Percentiles rank a stretch among this genome's conserved stretches.
phyloP scores from a whole-genome alignment of 2,113 vertebrate genomes.

The Takifugu flavidus region DNA sequence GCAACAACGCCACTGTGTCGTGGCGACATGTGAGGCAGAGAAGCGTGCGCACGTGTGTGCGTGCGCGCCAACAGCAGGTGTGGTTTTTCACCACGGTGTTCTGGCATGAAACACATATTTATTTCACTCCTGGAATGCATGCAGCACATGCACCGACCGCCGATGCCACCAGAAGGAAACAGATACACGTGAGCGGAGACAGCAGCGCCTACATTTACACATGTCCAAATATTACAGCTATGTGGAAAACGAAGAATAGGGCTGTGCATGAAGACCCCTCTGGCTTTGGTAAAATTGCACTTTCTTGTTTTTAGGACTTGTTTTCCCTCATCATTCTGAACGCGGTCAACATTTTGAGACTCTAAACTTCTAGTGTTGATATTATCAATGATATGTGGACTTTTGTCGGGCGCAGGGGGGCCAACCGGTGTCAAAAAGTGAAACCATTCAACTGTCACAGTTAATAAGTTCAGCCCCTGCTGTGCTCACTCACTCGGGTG shows the following conservation, averaged over 20 bases:
- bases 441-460: constrained; percentile 34
- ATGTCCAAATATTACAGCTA: too few species aligned
- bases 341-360: too few species aligned
- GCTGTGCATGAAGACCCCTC: neutral
- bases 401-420: constrained; percentile 14
- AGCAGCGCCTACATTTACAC: too few species aligned
- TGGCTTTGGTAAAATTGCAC: neutral
- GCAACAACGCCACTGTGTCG: neutral
- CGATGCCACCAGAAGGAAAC: constrained; percentile 6
- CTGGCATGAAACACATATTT: constrained; percentile 28
- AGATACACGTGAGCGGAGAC: constrained; percentile 24
- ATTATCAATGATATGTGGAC: too few species aligned
- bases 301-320: neutral
- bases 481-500: constrained; percentile 51
- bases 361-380: too few species aligned
- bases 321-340: too few species aligned
- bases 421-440: constrained; percentile 45
- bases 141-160: constrained; percentile 25
- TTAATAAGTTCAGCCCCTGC: constrained; percentile 39
- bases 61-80: constrained; percentile 17
- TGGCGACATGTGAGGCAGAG: constrained; percentile 4
- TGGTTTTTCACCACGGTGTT: constrained; percentile 17
- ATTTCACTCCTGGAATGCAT: constrained; percentile 14
- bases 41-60: constrained; percentile 1
- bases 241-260: too few species aligned